phyloP scores from a whole-genome alignment of 2,888 invertebrate genomes.

The Catocala nupta region DNA sequence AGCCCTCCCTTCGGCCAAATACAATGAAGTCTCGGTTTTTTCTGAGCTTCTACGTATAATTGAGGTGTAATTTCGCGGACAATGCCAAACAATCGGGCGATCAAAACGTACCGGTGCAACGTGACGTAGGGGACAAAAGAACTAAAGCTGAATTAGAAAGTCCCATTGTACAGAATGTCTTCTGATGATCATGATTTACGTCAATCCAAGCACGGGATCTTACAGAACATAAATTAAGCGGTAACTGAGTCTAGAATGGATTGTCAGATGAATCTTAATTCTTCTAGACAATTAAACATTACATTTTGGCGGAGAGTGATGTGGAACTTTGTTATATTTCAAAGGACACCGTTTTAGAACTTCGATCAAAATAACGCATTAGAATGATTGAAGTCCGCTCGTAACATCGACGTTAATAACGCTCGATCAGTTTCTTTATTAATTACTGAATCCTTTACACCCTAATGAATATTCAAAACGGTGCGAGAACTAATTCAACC shows the following conservation, averaged over 20 bases:
- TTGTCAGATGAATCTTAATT: constrained; percentile 54
- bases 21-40: constrained; percentile 71
- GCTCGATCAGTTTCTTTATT: constrained; percentile 71
- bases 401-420: constrained; percentile 64
- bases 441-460: constrained; percentile 74
- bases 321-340: constrained; percentile 58
- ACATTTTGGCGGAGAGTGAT: constrained; percentile 47
- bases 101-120: constrained; percentile 65
- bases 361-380: constrained; percentile 57
- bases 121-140: constrained; percentile 65
- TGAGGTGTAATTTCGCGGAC: constrained; percentile 79
- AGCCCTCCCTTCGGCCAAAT: constrained; percentile 67
- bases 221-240: constrained; percentile 64
- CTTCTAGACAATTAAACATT: constrained; percentile 63
- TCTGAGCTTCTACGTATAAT: constrained; percentile 73
- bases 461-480: constrained; percentile 74
- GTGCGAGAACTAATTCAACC: constrained; percentile 66
- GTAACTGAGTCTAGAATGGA: constrained; percentile 58
- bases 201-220: constrained; percentile 66
- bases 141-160: constrained; percentile 74
- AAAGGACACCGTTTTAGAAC: constrained; percentile 64
- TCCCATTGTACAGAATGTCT: constrained; percentile 66
- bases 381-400: constrained; percentile 56
- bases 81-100: constrained; percentile 65
- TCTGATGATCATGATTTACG: constrained; percentile 74